Evolutionary conservation across 2,888 invertebrate species (phyloP), one percentile per base, ranked within the genome.

Genomic region (Epiblema foenella): DNA sequence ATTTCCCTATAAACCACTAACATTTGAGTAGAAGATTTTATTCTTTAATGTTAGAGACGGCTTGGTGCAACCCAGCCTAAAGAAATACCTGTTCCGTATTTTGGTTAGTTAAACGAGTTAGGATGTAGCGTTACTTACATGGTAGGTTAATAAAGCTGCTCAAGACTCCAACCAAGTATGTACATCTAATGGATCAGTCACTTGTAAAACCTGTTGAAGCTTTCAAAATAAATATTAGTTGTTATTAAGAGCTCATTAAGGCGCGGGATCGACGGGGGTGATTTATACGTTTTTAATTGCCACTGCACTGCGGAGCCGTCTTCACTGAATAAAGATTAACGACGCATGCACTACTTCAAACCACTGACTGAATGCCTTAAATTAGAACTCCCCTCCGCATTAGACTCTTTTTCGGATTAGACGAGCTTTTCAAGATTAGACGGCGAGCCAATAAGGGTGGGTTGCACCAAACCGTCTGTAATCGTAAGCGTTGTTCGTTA

Each of bases 211-310:
- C 52, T 54, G 52, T 64, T 64, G 39, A 64, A 64, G 33, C 59
- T 69, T 69, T 46, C 51, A 70, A 70, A 70, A 66, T 65, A 70
- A 66, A 59, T 70, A 66, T 66, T 52, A 66, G 70, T 59, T 64
- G 63, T 63, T 70, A 70, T 70, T 58, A 69, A 64, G 52, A 59
- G 46, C 54, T 70, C 70, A 66, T 70, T 70, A 66, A 54, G 63
- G 42, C 2, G 42, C 37, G 10, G 63, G 71, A 76, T 76, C 76
- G 79, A 72, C 75, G 76, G 73, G 73, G 78, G 81, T 89, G 87
- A 89, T 88, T 88, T 84, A 89, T 89, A 81, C 78, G 83, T 81
- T 87, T 89, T 86, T 88, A 89, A 89, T 88, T 87, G 83, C 85
- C 78, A 33, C 70, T 54, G 67, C 71, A 66, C 59, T 62, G 67